A percentile compares a stretch with the other conserved stretches of the same genome.
Evolutionary conservation across 2,113 vertebrate species (phyloP).

Genomic region (Tragelaphus strepsiceros): DNA sequence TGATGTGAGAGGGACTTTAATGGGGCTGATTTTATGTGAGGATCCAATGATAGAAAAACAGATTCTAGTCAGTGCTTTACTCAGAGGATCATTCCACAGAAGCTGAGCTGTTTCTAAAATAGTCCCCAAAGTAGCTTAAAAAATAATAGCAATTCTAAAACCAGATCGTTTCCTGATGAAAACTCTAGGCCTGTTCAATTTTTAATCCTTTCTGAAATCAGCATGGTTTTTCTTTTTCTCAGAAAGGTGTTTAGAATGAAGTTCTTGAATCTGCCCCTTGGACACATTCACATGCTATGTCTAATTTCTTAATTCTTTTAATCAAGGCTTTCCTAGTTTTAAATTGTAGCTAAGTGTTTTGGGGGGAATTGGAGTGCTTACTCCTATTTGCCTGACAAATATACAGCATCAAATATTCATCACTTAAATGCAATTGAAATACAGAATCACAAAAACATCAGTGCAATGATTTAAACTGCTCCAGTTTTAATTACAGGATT

Average conservation of each 20-base stretch:
- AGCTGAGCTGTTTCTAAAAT: slow-evolving; percentile 63
- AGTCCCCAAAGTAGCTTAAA: slow-evolving; percentile 68
- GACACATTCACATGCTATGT: slow-evolving; percentile 56
- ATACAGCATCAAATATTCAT: slow-evolving; percentile 64
- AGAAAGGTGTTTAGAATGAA: slow-evolving; percentile 64
- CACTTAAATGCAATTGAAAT: slow-evolving; percentile 67
- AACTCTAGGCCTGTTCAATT: slow-evolving; percentile 57
- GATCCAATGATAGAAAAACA: slow-evolving; percentile 39
- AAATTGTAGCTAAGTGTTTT: slow-evolving; percentile 60
- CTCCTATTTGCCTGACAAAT: slow-evolving; percentile 61
- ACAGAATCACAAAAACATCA: slow-evolving; percentile 46
- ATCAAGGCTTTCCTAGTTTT: slow-evolving; percentile 50
- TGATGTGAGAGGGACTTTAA: background rate
- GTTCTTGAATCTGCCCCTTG: slow-evolving; percentile 60
- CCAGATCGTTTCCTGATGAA: slow-evolving; percentile 70
- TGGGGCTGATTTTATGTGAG: slow-evolving; percentile 29
- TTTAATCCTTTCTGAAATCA: slow-evolving; percentile 67
- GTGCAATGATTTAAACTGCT: slow-evolving; percentile 47
- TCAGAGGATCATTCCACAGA: slow-evolving; percentile 50
- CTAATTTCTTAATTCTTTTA: slow-evolving; percentile 58
- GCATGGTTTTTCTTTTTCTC: slow-evolving; percentile 38
- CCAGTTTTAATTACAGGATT: slow-evolving; percentile 58
- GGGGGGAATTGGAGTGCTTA: slow-evolving; percentile 11
- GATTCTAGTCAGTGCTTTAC: slow-evolving; percentile 43
- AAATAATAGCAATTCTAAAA: slow-evolving; percentile 71